Percentiles rank a stretch among this genome's conserved stretches.
phyloP scores from a whole-genome alignment of 2,113 vertebrate species.

The Eptatretus burgeri region DNA sequence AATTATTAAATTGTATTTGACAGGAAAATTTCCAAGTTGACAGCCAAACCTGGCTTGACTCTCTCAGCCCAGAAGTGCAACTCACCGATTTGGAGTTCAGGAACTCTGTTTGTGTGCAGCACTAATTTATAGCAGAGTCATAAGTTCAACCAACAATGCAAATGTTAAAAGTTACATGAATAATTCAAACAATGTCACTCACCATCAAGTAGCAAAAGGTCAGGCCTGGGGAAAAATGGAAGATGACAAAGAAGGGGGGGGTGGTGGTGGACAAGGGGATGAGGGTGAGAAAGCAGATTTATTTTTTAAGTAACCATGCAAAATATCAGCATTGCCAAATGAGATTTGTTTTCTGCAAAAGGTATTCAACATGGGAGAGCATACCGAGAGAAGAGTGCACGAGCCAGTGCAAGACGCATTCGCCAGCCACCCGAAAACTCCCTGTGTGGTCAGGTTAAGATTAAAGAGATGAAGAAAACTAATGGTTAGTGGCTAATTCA shows the following conservation, averaged over 20 bases:
- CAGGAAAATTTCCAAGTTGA: too few species aligned
- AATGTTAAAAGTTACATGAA: too few species aligned
- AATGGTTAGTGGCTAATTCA: not conserved
- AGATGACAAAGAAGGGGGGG: too few species aligned
- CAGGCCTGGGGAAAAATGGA: conserved; percentile 27
- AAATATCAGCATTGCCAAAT: not conserved
- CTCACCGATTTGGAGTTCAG: too few species aligned
- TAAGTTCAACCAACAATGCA: too few species aligned
- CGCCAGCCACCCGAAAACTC: conserved; percentile 97
- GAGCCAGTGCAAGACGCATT: conserved; percentile 73
- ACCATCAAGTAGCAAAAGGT: conserved; percentile 80
- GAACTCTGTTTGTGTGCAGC: too few species aligned
- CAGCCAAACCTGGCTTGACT: too few species aligned
- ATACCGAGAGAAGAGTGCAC: conserved; percentile 68
- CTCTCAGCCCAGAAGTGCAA: too few species aligned
- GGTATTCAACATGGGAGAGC: not conserved
- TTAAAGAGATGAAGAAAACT: not conserved
- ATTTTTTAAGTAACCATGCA: not conserved
- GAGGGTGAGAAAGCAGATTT: too few species aligned
- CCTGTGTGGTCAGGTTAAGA: conserved; percentile 17
- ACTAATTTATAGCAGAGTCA: too few species aligned
- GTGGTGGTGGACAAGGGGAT: too few species aligned
- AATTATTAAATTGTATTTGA: too few species aligned
- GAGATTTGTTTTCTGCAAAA: not conserved
- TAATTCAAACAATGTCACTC: conserved; percentile 17